Evolutionary conservation across 2,113 vertebrate species (phyloP), one percentile per base, ranked within the genome.

Genomic region (Macheiramphus alcinus): DNA sequence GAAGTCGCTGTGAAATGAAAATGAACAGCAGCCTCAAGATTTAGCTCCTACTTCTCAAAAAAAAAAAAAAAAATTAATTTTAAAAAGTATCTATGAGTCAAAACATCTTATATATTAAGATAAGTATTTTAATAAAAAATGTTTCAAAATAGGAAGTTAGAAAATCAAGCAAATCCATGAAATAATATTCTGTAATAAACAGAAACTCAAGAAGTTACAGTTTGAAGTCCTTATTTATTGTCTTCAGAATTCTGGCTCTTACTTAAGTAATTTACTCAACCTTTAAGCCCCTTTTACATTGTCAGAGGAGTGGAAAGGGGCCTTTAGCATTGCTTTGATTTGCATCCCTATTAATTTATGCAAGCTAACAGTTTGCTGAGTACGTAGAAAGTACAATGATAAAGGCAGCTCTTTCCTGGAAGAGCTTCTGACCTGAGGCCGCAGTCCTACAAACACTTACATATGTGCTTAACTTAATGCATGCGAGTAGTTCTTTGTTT

Each of bases 351-450:
- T 11, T 97, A 92, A 93, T 94, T 92, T 80, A 59, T 80, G 76
- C 59, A 78, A 47, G 76, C 72, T 83, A 68, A 70, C 50, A 66
- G 50, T 83, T 88, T 83, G 45, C 72, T 93, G 70, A 95, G 72
- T 61, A 80, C 0, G 0, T 50, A 65, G 61, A 80, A 93, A 80
- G 56, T 16, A 67, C 32, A 19, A 3, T 29, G 80, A 96, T 58
- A 95, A 80, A 91, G 66, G 66, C 48, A 90, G 78, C 58, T 91
- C 53, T 47, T 56, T 89, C 63, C 34, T 66, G 59, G 50, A 83
- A 80, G 52, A 93, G 63, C 43, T 88, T 93, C 73, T 92, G 48
- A 96, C 81, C 78, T 73, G 74, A 83, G 88, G 75, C 92, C 9
- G 2, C 72, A 88, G 78, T 74, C 79, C 68, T 74, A 78, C 55